phyloP scores from a whole-genome alignment of 2,797 vertebrate genomes.

The Balearica regulorum region DNA sequence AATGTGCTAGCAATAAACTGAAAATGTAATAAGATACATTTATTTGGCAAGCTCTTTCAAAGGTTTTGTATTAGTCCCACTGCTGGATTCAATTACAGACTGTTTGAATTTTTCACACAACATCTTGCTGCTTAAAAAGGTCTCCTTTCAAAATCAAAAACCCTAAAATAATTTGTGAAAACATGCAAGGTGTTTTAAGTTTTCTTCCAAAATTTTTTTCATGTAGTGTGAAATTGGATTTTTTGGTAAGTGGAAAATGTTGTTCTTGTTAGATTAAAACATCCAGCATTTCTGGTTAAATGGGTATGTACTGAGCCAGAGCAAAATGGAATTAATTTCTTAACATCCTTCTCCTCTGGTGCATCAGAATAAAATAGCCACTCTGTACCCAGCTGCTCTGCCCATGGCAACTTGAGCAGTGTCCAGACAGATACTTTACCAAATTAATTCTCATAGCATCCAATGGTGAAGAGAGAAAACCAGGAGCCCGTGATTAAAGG shows the following conservation, averaged over 20 bases:
- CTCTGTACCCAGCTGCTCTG: background rate
- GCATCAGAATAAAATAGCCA: background rate
- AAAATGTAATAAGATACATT: background rate
- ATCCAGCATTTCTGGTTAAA: background rate
- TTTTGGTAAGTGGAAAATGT: background rate
- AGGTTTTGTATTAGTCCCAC: background rate
- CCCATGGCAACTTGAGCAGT: background rate
- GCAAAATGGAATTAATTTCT: background rate
- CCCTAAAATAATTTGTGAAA: background rate
- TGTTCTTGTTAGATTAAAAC: background rate
- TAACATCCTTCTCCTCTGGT: background rate
- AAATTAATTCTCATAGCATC: background rate
- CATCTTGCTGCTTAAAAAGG: background rate
- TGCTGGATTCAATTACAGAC: background rate
- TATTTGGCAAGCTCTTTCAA: background rate
- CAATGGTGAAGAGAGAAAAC: background rate
- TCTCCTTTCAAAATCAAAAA: background rate
- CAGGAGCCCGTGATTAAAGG: background rate
- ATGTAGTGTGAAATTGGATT: background rate
- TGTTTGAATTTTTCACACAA: accelerated
- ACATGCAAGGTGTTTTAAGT: background rate
- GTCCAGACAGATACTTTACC: background rate
- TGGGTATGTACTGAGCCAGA: background rate
- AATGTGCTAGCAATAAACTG: background rate
- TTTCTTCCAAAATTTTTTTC: background rate